phyloP scores from a whole-genome alignment of 2,113 vertebrate genomes.

The Syrrhaptes paradoxus region DNA sequence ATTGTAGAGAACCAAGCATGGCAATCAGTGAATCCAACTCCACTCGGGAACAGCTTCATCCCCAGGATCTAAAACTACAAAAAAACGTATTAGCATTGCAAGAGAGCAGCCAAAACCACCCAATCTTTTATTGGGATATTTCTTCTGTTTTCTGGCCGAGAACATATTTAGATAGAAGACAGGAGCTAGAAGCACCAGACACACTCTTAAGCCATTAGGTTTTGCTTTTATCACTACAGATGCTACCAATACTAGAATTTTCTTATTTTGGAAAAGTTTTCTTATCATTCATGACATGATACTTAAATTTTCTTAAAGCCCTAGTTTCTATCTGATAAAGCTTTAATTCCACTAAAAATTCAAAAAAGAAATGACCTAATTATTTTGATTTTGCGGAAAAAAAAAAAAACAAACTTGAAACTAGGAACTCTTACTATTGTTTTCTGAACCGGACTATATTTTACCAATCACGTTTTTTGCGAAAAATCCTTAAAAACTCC shows the following conservation, averaged over 20 bases:
- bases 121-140: not conserved
- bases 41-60: not conserved
- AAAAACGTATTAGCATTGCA: not conserved
- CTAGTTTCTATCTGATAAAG: not conserved
- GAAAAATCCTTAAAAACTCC: not conserved
- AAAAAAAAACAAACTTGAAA: not conserved
- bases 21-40: not conserved
- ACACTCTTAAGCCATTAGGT: not conserved
- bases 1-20: not conserved
- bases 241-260: not conserved
- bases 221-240: not conserved
- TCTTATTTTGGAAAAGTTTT: not conserved
- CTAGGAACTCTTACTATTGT: not conserved
- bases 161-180: not conserved
- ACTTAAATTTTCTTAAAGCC: not conserved
- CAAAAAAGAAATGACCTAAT: not conserved
- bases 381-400: not conserved
- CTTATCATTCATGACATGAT: not conserved
- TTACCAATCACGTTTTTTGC: not conserved
- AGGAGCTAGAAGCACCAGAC: not conserved
- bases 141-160: not conserved
- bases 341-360: not conserved
- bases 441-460: not conserved
- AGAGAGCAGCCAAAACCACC: not conserved
- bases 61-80: not conserved